Conservation (phyloP, 2,888 invertebrate species). For the Tenthredo distinguenda region DNA sequence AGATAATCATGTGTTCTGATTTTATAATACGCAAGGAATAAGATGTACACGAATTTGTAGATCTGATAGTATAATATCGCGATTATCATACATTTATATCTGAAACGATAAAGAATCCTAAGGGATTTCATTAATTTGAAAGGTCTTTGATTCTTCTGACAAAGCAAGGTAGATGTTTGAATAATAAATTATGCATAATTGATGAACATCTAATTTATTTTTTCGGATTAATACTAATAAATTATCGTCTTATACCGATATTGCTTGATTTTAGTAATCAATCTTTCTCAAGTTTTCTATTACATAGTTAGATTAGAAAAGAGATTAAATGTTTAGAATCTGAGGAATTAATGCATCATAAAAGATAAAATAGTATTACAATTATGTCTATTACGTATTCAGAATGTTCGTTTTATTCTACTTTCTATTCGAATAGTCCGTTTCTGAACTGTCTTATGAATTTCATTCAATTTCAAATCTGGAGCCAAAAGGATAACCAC, state of each 20-base stretch:
- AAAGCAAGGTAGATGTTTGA: no score
- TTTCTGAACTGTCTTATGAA: constrained; percentile 4
- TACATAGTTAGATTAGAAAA: neutral
- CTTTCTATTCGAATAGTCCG: no score
- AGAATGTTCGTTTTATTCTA: neutral
- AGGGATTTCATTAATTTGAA: neutral
- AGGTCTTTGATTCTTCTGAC: neutral
- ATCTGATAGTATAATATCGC: no score
- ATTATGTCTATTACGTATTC: neutral
- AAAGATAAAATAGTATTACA: neutral
- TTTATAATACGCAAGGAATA: neutral
- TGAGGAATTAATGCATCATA: neutral
- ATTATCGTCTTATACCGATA: neutral
- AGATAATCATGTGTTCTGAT: neutral
- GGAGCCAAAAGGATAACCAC: neutral
- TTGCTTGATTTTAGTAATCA: neutral
- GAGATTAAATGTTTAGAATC: neutral
- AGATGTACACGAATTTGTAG: neutral
- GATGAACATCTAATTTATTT: neutral
- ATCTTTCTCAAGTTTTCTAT: neutral
- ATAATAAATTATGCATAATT: neutral
- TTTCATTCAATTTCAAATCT: neutral
- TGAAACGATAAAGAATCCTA: no score
- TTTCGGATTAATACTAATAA: neutral
- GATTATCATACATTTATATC: no score